Conservation (phyloP, 2,113 vertebrate genomes). For the Saguinus imperator region DNA sequence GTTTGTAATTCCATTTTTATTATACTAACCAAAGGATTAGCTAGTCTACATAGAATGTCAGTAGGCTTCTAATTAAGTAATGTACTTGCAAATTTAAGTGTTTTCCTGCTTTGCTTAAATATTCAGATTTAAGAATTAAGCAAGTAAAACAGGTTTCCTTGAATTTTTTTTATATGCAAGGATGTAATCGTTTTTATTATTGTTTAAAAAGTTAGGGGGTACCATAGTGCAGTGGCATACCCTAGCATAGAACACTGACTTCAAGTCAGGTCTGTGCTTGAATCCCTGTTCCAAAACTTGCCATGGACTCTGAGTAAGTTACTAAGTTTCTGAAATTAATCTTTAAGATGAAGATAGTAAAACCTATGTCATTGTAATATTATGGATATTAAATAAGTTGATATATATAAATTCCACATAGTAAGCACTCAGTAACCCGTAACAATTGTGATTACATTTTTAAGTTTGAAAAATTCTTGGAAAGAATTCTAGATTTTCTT, state of each 20-base stretch:
- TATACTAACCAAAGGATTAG: constrained; percentile 14
- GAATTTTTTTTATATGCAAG: neutral
- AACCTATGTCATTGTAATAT: neutral
- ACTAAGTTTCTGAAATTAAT: neutral
- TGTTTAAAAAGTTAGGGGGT: neutral
- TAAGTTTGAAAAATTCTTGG: constrained; percentile 7
- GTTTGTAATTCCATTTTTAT: neutral
- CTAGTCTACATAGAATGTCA: neutral
- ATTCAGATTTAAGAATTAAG: neutral
- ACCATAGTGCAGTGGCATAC: neutral
- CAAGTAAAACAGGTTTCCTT: constrained; percentile 10
- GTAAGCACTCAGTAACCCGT: neutral
- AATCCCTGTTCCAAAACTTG: neutral
- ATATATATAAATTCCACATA: neutral
- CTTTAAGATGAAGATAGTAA: neutral
- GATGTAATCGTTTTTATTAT: neutral
- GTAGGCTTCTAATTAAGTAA: neutral
- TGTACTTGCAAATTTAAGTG: neutral
- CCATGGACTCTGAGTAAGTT: neutral
- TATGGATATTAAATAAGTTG: neutral
- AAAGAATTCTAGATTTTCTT: neutral
- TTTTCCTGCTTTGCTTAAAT: constrained; percentile 19
- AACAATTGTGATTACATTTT: neutral
- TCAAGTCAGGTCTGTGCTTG: neutral
- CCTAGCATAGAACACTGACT: neutral